Conservation (phyloP, 2,113 vertebrate genomes). For the Leuciscus idus region DNA sequence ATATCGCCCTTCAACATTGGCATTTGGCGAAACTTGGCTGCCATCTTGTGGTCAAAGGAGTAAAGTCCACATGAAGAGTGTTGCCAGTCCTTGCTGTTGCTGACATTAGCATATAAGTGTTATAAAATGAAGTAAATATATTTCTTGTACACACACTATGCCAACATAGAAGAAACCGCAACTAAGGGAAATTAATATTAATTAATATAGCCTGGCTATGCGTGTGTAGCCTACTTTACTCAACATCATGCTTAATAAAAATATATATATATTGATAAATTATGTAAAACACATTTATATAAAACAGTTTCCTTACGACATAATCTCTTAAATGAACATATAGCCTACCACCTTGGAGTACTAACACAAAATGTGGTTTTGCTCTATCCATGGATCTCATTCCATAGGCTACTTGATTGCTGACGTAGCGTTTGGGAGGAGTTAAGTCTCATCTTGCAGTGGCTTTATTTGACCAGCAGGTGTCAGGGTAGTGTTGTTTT, state of each 20-base stretch:
- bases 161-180: neutral
- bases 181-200: too few relatives aligned
- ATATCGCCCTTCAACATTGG: neutral
- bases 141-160: neutral
- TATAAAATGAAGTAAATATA: neutral
- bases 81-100: neutral
- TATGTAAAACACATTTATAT: too few relatives aligned
- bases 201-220: too few relatives aligned
- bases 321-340: too few relatives aligned
- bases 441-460: neutral
- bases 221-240: too few relatives aligned
- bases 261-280: too few relatives aligned
- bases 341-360: too few relatives aligned
- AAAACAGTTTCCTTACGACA: neutral
- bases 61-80: neutral
- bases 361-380: neutral
- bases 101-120: neutral
- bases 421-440: neutral
- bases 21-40: neutral
- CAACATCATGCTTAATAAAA: too few relatives aligned
- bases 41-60: constrained; percentile 13
- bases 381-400: neutral
- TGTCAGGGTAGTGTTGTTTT: neutral
- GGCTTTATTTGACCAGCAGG: constrained; percentile 16
- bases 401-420: neutral